Conservation (phyloP, 2,797 vertebrate species). For the Delichon dasypus region DNA sequence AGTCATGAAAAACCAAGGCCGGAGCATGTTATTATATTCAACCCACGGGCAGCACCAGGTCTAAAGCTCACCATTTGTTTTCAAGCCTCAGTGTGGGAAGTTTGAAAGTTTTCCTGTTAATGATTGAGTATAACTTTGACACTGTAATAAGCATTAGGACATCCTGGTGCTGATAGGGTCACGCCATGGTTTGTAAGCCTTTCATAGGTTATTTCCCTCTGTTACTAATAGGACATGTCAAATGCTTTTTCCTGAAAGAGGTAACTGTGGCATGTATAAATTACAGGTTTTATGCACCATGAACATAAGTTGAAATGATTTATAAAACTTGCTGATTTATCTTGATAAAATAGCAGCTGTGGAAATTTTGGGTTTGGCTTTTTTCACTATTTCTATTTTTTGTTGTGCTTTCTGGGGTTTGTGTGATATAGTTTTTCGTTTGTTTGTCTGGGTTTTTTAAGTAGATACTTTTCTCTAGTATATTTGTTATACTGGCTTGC, state of each 20-base stretch:
- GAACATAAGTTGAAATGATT: neutral
- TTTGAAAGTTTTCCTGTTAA: neutral
- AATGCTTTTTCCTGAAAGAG: neutral
- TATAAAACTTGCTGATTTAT: neutral
- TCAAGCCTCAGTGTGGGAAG: neutral
- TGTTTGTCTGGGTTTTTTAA: neutral
- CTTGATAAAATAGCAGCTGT: neutral
- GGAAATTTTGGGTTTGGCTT: neutral
- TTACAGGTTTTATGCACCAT: neutral
- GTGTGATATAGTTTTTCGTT: neutral
- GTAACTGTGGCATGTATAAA: neutral
- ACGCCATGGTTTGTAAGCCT: neutral
- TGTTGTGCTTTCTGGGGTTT: neutral
- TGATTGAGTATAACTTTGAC: neutral
- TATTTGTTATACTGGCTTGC: neutral
- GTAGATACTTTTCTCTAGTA: neutral
- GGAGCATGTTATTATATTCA: neutral
- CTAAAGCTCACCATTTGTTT: neutral
- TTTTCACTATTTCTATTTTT: neutral
- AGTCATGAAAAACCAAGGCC: neutral
- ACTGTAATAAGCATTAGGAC: neutral
- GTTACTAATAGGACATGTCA: neutral
- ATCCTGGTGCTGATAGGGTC: neutral
- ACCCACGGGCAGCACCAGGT: neutral
- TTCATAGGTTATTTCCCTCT: neutral